Evolutionary conservation across 1,140 invertebrate species (phyloP), one percentile per base, ranked within the genome.

Genomic region (Eurosta solidaginis): DNA sequence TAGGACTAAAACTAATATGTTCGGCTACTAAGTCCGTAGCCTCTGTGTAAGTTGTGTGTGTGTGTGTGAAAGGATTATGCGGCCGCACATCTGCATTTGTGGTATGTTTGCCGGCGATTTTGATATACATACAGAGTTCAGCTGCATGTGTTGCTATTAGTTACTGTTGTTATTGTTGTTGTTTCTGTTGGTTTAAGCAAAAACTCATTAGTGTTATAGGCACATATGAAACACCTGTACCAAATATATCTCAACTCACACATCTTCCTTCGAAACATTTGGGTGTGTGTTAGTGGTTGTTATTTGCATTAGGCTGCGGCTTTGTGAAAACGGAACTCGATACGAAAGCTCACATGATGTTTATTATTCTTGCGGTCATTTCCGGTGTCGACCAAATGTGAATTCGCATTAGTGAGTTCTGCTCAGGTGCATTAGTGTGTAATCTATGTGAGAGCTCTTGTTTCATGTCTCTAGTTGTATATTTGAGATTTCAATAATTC

Each of bases 81-180:
- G 59, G 33, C 59, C 59, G 59, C 29, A 68, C 59, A 68, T 68
- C 40, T 68, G 59, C 59, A 68, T 68, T 68, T 68, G 59, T 40
- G 59, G 59, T 20, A 68, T 68, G 59, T 68, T 68, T 68, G 59
- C 17, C 29, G 59, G 33, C 59, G 22, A 68, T 68, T 40, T 40
- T 14, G 59, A 36, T 22, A 68, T 36, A 7, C n/a, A n/a, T n/a
- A n/a, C n/a, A n/a, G n/a, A 7, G 14, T 40, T 12, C 33, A 68
- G 27, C 29, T 68, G 9, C 22, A 22, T n/a, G n/a, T n/a, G n/a
- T 68, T 40, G 59, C 33, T 68, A 68, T 68, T 68, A 68, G 59
- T 68, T 68, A n/a, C 12, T 10, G 33, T 68, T 68, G 40, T 68
- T 68, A 25, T 50, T 54, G 33, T n/a, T 68, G 33, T 17, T 40